These are phyloP conservation scores for Callimorpha dominula DNA, from an alignment of 2,888 invertebrate species.

Conservation along the genomic window DNA sequence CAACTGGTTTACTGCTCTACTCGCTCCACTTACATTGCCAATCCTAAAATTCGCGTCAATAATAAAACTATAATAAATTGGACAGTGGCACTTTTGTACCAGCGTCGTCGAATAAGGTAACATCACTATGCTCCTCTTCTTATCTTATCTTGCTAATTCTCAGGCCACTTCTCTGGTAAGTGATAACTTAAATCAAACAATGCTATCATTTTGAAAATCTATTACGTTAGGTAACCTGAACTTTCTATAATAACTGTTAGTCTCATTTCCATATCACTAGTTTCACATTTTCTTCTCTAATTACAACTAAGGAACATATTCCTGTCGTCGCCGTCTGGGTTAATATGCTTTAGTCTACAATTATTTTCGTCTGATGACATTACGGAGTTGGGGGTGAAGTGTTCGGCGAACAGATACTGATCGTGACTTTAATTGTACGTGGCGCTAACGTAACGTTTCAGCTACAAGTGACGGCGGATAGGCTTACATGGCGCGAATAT, in stretches of 20 bases:
- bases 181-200: too few species aligned
- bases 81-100: too few species aligned
- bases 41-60: too few species aligned
- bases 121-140: too few species aligned
- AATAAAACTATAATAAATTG: too few species aligned
- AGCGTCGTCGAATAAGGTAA: too few species aligned
- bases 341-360: conserved; percentile 48
- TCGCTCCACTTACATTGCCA: too few species aligned
- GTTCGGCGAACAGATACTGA: conserved; percentile 83
- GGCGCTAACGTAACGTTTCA: conserved; percentile 83
- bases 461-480: conserved; percentile 62
- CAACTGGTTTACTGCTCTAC: too few species aligned
- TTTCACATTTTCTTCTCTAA: conserved; percentile 39
- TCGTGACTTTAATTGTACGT: conserved; percentile 84
- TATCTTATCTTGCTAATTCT: too few species aligned
- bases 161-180: too few species aligned
- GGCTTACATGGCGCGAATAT: conserved; percentile 63
- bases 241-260: background rate
- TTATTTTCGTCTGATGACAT: conserved; percentile 55
- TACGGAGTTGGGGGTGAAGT: conserved; percentile 62
- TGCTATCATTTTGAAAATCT: background rate
- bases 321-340: conserved; percentile 42
- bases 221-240: background rate
- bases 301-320: conserved; percentile 51
- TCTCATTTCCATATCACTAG: conserved; percentile 2